These are phyloP conservation scores for Noctua pronuba DNA, from an alignment of 2,888 invertebrate species.

Conservation along the genomic window DNA sequence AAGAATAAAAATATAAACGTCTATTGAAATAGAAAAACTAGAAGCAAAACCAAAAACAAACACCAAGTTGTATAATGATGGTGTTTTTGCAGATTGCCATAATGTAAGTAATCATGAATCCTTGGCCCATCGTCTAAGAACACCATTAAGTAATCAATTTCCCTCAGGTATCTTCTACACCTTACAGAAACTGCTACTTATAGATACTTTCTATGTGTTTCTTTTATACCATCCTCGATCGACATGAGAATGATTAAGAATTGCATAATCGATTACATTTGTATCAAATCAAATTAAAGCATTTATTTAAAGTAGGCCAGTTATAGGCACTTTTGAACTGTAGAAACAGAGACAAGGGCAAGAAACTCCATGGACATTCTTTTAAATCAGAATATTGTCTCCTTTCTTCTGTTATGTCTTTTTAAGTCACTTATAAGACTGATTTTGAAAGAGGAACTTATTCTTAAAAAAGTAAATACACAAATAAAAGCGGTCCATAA, in stretches of 20 bases:
- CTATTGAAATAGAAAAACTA: background rate
- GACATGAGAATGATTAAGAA: background rate
- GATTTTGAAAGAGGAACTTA: background rate
- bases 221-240: background rate
- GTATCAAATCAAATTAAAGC: too few species aligned
- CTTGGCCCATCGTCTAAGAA: constrained; percentile 45
- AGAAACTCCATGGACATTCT: too few species aligned
- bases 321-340: too few species aligned
- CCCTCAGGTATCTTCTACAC: constrained; percentile 27
- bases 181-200: constrained; percentile 19
- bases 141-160: constrained; percentile 62
- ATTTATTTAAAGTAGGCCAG: too few species aligned
- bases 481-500: constrained; percentile 13
- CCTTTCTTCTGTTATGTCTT: background rate
- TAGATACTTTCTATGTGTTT: constrained; percentile 2
- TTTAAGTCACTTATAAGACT: background rate
- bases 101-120: constrained; percentile 49
- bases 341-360: too few species aligned
- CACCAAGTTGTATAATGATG: constrained; percentile 35
- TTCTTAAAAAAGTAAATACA: background rate
- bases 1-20: background rate
- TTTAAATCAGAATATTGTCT: too few species aligned
- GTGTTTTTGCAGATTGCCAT: constrained; percentile 49
- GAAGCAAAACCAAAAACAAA: constrained; percentile 32
- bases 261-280: background rate